Evolutionary conservation across 2,797 vertebrate species (phyloP).

Genomic region (Linurgus olivaceus): DNA sequence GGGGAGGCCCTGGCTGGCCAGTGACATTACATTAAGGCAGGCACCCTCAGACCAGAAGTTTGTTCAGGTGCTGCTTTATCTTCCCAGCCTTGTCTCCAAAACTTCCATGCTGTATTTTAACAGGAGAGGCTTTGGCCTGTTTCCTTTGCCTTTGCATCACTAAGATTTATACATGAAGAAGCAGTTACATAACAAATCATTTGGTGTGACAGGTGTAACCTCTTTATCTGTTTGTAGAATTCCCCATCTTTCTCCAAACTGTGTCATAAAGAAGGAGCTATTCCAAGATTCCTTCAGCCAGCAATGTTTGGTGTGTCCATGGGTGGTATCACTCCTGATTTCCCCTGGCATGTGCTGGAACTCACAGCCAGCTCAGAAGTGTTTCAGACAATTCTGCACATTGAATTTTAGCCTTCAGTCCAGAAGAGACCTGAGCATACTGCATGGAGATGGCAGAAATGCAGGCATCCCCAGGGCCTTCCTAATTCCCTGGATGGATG

Average conservation of each 20-base stretch:
- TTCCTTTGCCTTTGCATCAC: neutral
- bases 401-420: neutral
- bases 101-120: neutral
- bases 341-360: neutral
- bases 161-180: neutral
- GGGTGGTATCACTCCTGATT: neutral
- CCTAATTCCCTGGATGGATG: neutral
- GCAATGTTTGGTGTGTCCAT: neutral
- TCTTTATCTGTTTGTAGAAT: neutral
- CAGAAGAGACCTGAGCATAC: neutral
- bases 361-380: neutral
- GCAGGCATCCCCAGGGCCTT: neutral
- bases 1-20: neutral
- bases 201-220: neutral
- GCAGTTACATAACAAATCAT: neutral
- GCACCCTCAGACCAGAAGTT: neutral
- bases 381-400: neutral
- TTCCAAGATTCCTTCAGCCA: neutral
- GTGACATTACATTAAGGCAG: neutral
- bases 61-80: neutral
- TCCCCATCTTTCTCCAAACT: neutral
- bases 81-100: neutral
- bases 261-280: neutral
- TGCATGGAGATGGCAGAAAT: neutral
- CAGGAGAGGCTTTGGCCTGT: neutral